A percentile compares a stretch with the other conserved stretches of the same genome.
Evolutionary conservation across 2,113 vertebrate genomes (phyloP).

Genomic region (Pseudopodoces humilis): DNA sequence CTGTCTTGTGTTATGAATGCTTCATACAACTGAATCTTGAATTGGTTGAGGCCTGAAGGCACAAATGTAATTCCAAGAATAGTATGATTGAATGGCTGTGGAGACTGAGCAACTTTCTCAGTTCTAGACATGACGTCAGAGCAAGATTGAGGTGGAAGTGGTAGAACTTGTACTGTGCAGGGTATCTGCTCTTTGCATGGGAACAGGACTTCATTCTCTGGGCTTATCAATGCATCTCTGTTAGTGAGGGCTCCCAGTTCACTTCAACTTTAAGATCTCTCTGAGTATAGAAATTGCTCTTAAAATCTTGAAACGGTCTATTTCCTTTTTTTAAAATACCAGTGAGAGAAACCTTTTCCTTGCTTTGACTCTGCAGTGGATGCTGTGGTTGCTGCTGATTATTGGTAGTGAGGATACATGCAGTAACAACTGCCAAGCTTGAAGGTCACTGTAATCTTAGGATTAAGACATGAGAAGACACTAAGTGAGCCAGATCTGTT

Average conservation of each 20-base stretch:
- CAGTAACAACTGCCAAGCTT: background rate
- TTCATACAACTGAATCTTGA: constrained; percentile 41
- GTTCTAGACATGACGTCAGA: constrained; percentile 57
- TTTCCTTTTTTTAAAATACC: background rate
- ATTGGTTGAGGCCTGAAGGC: constrained; percentile 40
- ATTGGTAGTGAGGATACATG: background rate
- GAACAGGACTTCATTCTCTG: constrained; percentile 59
- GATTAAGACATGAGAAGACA: background rate
- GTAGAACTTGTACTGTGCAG: background rate
- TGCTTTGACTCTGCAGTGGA: background rate
- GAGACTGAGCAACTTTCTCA: constrained; percentile 35
- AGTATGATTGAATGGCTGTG: constrained; percentile 27
- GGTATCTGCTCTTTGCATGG: constrained; percentile 11
- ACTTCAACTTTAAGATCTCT: background rate
- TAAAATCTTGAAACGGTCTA: background rate
- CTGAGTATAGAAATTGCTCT: constrained; percentile 6
- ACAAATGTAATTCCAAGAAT: constrained; percentile 45
- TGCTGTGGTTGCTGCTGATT: background rate
- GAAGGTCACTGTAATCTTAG: background rate
- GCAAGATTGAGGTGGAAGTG: constrained; percentile 29
- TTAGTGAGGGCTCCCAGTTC: background rate
- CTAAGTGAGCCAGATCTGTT: background rate
- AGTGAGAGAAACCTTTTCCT: background rate
- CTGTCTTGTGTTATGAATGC: constrained; percentile 37
- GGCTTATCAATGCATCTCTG: constrained; percentile 38